Evolutionary conservation across 2,888 invertebrate species (phyloP).

Genomic region (Drosophila robusta): DNA sequence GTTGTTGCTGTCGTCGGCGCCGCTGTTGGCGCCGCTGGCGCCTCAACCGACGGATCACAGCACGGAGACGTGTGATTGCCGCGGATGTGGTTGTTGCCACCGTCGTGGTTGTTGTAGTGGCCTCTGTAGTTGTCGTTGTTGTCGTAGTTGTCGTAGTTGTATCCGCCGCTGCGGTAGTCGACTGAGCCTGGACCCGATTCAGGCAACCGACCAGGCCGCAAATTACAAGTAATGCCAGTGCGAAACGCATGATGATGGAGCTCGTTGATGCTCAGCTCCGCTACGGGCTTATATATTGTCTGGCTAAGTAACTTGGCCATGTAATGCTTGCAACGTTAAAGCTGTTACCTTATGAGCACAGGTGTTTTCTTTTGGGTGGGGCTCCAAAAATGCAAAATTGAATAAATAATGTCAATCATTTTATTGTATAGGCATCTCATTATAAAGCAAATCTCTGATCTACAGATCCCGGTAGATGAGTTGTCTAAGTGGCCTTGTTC

Average conservation of each 20-base stretch:
- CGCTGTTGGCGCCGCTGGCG: neutral
- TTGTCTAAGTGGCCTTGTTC: no score
- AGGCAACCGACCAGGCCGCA: neutral
- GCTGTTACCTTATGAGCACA: conserved; percentile 8
- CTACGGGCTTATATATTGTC: conserved; percentile 2
- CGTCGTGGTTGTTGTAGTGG: neutral
- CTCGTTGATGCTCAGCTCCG: neutral
- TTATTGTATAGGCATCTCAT: no score
- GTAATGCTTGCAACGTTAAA: neutral
- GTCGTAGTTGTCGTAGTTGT: neutral
- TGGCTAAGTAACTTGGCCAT: neutral
- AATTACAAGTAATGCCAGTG: neutral
- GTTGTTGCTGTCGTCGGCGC: neutral
- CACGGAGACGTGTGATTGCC: neutral
- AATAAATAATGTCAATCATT: conserved; percentile 1
- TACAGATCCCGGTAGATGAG: no score
- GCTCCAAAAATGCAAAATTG: neutral
- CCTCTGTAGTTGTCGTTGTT: neutral
- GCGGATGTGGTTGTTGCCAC: conserved; percentile 8
- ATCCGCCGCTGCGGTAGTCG: neutral
- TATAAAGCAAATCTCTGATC: no score
- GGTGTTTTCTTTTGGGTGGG: neutral
- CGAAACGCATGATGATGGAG: conserved; percentile 11
- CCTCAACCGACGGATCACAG: neutral
- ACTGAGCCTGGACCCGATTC: neutral